A percentile compares a stretch with the other conserved stretches of the same genome.
phyloP scores from a whole-genome alignment of 2,113 vertebrate genomes.

The Regulus satrapa region DNA sequence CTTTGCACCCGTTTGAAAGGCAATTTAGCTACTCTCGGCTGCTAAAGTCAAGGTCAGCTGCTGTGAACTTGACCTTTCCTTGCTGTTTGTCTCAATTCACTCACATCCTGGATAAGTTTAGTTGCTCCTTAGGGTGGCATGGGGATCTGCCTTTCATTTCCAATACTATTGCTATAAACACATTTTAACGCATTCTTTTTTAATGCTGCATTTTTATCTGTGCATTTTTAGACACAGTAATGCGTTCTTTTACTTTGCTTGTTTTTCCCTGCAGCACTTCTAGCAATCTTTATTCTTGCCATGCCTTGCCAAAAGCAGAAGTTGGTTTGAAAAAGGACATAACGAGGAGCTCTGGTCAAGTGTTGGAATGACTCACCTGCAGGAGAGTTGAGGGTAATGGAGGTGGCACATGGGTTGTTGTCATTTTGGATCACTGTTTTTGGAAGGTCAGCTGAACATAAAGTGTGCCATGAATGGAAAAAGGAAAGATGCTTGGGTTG shows the following conservation, averaged over 20 bases:
- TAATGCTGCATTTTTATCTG: neutral
- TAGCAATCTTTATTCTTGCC: neutral
- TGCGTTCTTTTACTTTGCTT: neutral
- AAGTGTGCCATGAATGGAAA: neutral
- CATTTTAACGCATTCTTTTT: neutral
- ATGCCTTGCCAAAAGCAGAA: neutral
- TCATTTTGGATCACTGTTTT: neutral
- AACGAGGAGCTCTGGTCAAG: neutral
- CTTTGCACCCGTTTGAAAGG: neutral
- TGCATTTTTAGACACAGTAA: neutral
- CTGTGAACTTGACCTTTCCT: neutral
- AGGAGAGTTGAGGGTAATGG: neutral
- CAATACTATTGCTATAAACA: neutral
- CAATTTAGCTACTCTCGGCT: neutral
- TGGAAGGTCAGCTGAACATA: neutral
- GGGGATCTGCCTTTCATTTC: neutral
- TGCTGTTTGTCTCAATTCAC: neutral
- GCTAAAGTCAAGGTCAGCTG: neutral
- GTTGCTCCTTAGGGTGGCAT: neutral
- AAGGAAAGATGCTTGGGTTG: neutral
- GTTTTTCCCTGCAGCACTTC: neutral
- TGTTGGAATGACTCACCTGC: conserved; percentile 5
- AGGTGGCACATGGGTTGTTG: neutral
- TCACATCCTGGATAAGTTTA: neutral
- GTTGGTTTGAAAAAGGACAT: neutral